Conservation (phyloP, 2,113 vertebrate species). For the Nibea coibor region DNA sequence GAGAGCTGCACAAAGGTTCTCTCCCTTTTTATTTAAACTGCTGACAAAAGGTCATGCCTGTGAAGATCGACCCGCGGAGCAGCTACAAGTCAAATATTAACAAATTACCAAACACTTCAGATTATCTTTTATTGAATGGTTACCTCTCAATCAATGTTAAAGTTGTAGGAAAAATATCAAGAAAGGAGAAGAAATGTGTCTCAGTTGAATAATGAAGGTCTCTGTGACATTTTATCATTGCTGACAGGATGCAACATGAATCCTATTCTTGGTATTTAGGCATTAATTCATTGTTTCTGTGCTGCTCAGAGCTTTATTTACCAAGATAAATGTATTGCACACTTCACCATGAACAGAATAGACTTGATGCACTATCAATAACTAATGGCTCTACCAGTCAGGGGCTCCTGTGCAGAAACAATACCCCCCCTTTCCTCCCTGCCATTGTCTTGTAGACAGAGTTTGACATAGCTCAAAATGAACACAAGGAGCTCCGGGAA, state of each 20-base stretch:
- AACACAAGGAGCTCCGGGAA: slow-evolving; percentile 70
- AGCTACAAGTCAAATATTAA: slow-evolving; percentile 35
- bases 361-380: slow-evolving; percentile 18
- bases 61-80: slow-evolving; percentile 3
- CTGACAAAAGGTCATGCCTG: slow-evolving; percentile 39
- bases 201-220: background rate
- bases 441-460: slow-evolving; percentile 71
- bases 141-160: background rate
- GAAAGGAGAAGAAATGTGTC: background rate
- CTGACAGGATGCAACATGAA: background rate
- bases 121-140: background rate
- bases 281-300: background rate
- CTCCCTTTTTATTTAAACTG: slow-evolving; percentile 21
- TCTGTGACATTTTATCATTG: background rate
- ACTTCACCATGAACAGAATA: slow-evolving; percentile 5
- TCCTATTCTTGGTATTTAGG: background rate
- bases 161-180: background rate
- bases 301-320: background rate
- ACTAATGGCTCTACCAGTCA: slow-evolving; percentile 75
- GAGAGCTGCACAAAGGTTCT: background rate
- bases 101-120: slow-evolving; percentile 21
- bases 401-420: slow-evolving; percentile 54
- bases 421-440: slow-evolving; percentile 60
- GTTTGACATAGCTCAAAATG: slow-evolving; percentile 50
- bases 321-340: background rate